phyloP scores from a whole-genome alignment of 35 echinoderm and acorn worm species.

The Antedon bifida region DNA sequence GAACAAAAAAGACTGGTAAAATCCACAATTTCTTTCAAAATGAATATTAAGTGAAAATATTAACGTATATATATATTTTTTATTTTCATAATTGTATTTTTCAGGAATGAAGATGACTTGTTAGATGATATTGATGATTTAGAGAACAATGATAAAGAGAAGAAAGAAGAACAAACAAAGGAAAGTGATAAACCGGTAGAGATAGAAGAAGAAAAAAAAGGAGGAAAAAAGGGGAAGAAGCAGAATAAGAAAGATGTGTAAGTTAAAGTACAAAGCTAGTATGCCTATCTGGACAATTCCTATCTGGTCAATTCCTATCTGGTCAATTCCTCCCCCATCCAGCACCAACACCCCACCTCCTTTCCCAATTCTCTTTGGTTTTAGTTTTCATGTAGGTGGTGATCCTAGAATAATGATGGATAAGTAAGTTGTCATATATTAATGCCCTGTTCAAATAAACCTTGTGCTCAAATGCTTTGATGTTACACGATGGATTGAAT shows the following conservation, averaged over 20 bases:
- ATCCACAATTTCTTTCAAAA: too few species aligned
- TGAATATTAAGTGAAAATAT: too few species aligned
- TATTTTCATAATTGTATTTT: not conserved
- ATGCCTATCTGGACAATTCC: not conserved
- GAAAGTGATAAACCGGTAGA: not conserved
- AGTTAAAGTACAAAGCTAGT: not conserved
- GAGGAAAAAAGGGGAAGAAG: conserved; percentile 32
- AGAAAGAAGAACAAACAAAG: not conserved
- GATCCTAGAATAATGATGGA: not conserved
- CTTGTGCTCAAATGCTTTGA: too few species aligned
- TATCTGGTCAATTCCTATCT: not conserved
- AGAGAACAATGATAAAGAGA: conserved; percentile 4
- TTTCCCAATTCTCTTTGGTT: not conserved
- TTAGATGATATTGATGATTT: conserved; percentile 20
- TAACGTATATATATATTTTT: too few species aligned
- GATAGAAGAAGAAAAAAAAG: not conserved
- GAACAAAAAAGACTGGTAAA: too few species aligned
- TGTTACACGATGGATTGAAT: too few species aligned
- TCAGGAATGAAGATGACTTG: conserved; percentile 30
- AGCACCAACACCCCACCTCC: not conserved
- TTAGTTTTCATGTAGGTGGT: too few species aligned
- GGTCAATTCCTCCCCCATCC: not conserved
- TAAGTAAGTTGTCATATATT: not conserved
- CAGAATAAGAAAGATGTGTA: conserved; percentile 14
- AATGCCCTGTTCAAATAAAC: too few species aligned